A percentile compares a stretch with the other conserved stretches of the same genome.
phyloP scores from a whole-genome alignment of 2,888 invertebrate species.

The Cephus sareptanus region DNA sequence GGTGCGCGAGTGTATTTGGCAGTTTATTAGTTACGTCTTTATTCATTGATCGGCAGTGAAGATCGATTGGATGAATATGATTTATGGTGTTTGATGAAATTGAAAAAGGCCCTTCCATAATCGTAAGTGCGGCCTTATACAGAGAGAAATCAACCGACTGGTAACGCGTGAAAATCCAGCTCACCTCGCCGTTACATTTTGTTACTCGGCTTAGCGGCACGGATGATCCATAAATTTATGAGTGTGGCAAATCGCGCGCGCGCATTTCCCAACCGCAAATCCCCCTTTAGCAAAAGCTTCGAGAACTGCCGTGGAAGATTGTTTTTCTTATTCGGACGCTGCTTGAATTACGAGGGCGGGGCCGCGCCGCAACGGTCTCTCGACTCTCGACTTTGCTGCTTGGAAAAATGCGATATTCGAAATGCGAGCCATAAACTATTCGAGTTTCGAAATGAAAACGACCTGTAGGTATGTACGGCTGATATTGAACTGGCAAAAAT shows the following conservation, averaged over 20 bases:
- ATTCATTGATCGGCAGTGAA: neutral
- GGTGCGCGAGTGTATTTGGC: too few relatives aligned
- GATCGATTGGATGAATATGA: neutral
- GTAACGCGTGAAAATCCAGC: constrained; percentile 18
- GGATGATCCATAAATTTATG: constrained; percentile 42
- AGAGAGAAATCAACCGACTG: constrained; percentile 31
- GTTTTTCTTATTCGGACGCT: neutral
- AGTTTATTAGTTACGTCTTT: too few relatives aligned
- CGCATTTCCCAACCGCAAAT: constrained; percentile 19
- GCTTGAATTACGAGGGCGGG: too few relatives aligned
- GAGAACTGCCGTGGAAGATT: neutral
- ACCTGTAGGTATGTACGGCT: too few relatives aligned
- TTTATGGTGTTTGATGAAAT: constrained; percentile 2
- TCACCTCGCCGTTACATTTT: constrained; percentile 30
- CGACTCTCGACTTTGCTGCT: too few relatives aligned
- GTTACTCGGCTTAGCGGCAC: constrained; percentile 20
- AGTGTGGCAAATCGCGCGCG: constrained; percentile 37
- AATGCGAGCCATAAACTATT: too few relatives aligned
- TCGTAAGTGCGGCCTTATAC: constrained; percentile 24
- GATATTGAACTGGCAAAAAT: too few relatives aligned
- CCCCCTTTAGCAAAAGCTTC: neutral
- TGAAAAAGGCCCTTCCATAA: constrained; percentile 9
- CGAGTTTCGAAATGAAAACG: too few relatives aligned
- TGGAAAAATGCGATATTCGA: too few relatives aligned
- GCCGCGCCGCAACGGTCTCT: too few relatives aligned